phyloP scores from a whole-genome alignment of 2,888 invertebrate species.

The Adela reaumurella region DNA sequence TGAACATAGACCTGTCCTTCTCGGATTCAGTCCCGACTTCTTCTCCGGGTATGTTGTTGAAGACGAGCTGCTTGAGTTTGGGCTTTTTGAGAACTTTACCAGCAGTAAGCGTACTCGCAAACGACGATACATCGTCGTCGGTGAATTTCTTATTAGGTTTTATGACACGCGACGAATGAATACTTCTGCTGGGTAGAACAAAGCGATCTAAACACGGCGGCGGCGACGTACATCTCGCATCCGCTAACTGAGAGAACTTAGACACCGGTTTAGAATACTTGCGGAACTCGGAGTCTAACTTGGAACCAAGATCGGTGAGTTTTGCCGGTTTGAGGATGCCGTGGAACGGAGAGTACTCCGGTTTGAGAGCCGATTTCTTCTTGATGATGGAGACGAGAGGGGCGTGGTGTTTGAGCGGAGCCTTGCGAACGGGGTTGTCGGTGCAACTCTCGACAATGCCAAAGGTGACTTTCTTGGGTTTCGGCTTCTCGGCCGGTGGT shows the following conservation, averaged over 20 bases:
- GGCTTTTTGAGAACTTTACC: conserved; percentile 50
- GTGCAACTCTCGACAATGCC: conserved; percentile 62
- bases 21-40: conserved; percentile 31
- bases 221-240: conserved; percentile 43
- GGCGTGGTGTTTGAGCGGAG: conserved; percentile 56
- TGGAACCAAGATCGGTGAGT: conserved; percentile 59
- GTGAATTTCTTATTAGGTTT: conserved; percentile 85
- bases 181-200: conserved; percentile 76
- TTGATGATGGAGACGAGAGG: conserved; percentile 62
- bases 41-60: conserved; percentile 38
- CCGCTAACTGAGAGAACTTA: conserved; percentile 45
- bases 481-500: conserved; percentile 35
- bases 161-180: conserved; percentile 80
- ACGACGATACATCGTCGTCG: conserved; percentile 52
- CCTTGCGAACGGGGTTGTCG: conserved; percentile 55
- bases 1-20: conserved; percentile 26
- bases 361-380: conserved; percentile 55
- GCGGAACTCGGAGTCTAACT: conserved; percentile 38
- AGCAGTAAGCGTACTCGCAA: conserved; percentile 24
- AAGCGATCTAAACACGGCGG: conserved; percentile 55
- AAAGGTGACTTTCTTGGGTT: conserved; percentile 62
- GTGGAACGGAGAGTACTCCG: conserved; percentile 55
- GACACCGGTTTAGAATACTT: conserved; percentile 38
- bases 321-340: conserved; percentile 62
- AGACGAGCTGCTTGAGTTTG: conserved; percentile 43